These are phyloP conservation scores for Shargacucullia verbasci DNA, from an alignment of 2,888 invertebrate species.

Conservation along the genomic window DNA sequence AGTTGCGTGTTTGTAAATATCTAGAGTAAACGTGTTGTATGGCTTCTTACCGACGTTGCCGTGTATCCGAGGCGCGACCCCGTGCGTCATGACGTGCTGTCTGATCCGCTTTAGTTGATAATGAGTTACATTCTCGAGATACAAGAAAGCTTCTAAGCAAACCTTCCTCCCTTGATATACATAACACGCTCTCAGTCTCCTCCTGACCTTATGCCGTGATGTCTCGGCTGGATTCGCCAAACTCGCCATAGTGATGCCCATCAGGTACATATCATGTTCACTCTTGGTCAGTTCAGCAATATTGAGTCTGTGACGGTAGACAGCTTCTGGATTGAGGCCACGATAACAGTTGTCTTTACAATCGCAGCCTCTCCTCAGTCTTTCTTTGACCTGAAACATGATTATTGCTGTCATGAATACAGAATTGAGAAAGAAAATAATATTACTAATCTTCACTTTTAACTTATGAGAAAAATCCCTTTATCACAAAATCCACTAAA, in stretches of 20 bases:
- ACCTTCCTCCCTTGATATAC: constrained; percentile 94
- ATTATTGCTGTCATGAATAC: constrained; percentile 13
- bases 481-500: too few relatives aligned
- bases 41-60: constrained; percentile 95
- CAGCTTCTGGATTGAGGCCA: constrained; percentile 92
- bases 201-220: constrained; percentile 92
- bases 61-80: constrained; percentile 93
- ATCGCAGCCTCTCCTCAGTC: constrained; percentile 92
- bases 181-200: constrained; percentile 92
- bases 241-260: constrained; percentile 95
- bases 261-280: constrained; percentile 95
- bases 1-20: constrained; percentile 94
- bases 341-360: constrained; percentile 94
- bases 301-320: constrained; percentile 93
- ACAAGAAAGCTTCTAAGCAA: constrained; percentile 93
- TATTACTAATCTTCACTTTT: too few relatives aligned
- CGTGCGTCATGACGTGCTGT: constrained; percentile 94
- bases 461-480: too few relatives aligned
- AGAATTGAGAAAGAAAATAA: neutral
- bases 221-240: constrained; percentile 93
- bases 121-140: constrained; percentile 94
- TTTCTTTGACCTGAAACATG: constrained; percentile 90
- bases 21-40: constrained; percentile 93
- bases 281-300: constrained; percentile 94
- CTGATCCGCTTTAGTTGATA: constrained; percentile 93